These are phyloP conservation scores for Drosophila persimilis DNA, from an alignment of 1,140 invertebrate species.

Conservation along the genomic window DNA sequence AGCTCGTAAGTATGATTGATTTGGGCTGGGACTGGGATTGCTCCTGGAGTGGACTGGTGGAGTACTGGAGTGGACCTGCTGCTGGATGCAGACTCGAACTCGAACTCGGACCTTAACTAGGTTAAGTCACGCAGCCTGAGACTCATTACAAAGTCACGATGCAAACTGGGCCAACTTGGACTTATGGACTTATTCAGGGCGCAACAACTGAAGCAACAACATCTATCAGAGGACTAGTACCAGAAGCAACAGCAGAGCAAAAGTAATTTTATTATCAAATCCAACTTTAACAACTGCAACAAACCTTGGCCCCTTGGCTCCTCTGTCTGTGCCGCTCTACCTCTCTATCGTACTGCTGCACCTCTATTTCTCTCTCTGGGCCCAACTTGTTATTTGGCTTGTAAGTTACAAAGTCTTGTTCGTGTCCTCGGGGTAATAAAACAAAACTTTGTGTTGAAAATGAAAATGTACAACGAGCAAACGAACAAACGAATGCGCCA, in stretches of 20 bases:
- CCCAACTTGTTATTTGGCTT: conserved; percentile 80
- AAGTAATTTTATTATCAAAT: conserved; percentile 82
- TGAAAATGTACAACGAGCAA: conserved; percentile 73
- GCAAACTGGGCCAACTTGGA: conserved; percentile 69
- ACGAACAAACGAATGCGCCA: conserved; percentile 10
- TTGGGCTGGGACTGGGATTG: conserved; percentile 8
- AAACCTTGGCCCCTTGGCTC: conserved; percentile 34
- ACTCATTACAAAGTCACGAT: conserved; percentile 75
- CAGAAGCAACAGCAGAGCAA: conserved; percentile 54
- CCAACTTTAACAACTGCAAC: conserved; percentile 77
- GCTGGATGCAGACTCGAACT: too few relatives aligned
- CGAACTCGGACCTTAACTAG: neutral
- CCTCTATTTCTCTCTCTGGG: conserved; percentile 19
- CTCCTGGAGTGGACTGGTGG: too few relatives aligned
- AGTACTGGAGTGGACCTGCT: too few relatives aligned
- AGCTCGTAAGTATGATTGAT: conserved; percentile 50
- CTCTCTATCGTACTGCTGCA: conserved; percentile 1
- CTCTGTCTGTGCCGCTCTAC: neutral
- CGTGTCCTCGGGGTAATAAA: conserved; percentile 80
- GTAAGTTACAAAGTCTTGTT: conserved; percentile 81
- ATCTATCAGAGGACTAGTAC: neutral
- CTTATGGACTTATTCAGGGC: conserved; percentile 51
- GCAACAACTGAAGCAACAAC: conserved; percentile 28
- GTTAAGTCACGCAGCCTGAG: conserved; percentile 13
- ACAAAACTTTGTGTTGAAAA: conserved; percentile 81